Base-by-base conservation (phyloP, 2,888 invertebrate genomes). In the Dasypogon diadema region DNA sequence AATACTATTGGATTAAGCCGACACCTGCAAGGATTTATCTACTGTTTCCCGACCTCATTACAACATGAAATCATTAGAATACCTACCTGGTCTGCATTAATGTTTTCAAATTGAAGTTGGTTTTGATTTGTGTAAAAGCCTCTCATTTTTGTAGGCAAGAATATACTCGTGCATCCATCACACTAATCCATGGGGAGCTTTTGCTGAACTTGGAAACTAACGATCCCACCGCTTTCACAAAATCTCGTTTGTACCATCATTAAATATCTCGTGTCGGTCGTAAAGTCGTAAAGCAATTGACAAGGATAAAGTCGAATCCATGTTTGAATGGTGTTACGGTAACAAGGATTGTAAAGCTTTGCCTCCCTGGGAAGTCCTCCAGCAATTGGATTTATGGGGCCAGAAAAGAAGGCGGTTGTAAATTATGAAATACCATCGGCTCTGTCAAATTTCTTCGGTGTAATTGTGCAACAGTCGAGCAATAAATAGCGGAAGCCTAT, bases 401-500 rank as follows among this genome's bases (percentile, higher is more conserved):
- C 60, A 21, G 6, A 37, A 26, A 60, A 12, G 34, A 60, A 60
- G 42, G 37, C 18, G 60, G 60, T 16, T 18, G 37, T 60, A 60
- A 60, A 60, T 60, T 60, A 60, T 60, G 60, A 60, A 60, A 60
- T 60, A 60, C 37, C 22, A 37, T 60, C 37, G 60, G 8, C 37
- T 10, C 34, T 60, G 60, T 60, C 60, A 60, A 60, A 60, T 60
- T 60, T 60, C 37, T 30, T 30, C 21, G 10, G 37, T 60, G 60
- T 60, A 60, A 60, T 60, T 60, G 60, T 60, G 37, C 37, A 60
- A 60, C 18, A 37, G 60, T 26, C 21, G 37, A 8, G 60, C 60
- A 60, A 60, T 60, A 60, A 60, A 60, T 37, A 60, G 60, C 60
- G 60, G 60, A 60, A 60, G 60, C 60, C 60, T 12, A 60, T 60